These are phyloP conservation scores for Corbicula japonica DNA, from an alignment of 2,888 invertebrate species.

Conservation along the genomic window DNA sequence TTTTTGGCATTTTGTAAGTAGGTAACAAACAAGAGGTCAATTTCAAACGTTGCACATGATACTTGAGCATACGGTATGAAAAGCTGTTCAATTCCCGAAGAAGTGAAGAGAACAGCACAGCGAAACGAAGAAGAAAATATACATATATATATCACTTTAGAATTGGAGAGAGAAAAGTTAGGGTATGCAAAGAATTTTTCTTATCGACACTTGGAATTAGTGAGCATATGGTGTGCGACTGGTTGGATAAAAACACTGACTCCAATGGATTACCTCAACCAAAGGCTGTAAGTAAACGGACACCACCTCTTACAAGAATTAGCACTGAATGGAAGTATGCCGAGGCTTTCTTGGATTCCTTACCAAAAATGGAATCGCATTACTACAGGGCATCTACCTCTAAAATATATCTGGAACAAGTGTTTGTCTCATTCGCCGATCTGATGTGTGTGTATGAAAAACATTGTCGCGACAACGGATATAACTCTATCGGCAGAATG, in stretches of 20 bases:
- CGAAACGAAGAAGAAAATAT: slow-evolving; percentile 23
- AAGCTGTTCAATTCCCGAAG: slow-evolving; percentile 4
- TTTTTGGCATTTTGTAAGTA: slow-evolving; percentile 13
- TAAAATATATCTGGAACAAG: slow-evolving; percentile 50
- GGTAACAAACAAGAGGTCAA: slow-evolving; percentile 10
- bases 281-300: not conserved
- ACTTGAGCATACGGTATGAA: slow-evolving; percentile 11
- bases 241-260: not conserved
- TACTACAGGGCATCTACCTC: slow-evolving; percentile 44
- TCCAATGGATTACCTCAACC: slow-evolving; percentile 12
- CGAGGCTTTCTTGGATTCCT: not conserved
- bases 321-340: not conserved
- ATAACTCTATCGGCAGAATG: not conserved
- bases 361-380: slow-evolving; percentile 53
- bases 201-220: slow-evolving; percentile 11
- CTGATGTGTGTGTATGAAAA: slow-evolving; percentile 35
- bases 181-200: slow-evolving; percentile 10
- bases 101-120: not conserved
- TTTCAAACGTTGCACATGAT: slow-evolving; percentile 13
- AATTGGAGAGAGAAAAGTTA: slow-evolving; percentile 1
- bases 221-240: slow-evolving; percentile 4
- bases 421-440: slow-evolving; percentile 27
- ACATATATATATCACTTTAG: slow-evolving; percentile 14
- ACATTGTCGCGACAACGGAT: slow-evolving; percentile 19
- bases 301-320: not conserved